These are phyloP conservation scores for Anolis sagrei DNA, from an alignment of 2,113 vertebrate genomes.

Conservation along the genomic window DNA sequence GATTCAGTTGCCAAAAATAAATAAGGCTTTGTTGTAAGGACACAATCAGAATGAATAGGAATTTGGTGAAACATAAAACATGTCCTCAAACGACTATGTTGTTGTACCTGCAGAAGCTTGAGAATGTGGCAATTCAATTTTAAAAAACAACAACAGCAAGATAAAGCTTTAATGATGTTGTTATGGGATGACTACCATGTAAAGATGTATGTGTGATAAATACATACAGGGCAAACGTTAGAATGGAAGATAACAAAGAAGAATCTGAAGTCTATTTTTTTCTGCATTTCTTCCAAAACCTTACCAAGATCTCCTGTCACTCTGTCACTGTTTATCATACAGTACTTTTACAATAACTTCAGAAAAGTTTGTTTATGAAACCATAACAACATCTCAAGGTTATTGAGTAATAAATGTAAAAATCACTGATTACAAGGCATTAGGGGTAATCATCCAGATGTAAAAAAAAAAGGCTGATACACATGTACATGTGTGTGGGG, in stretches of 20 bases:
- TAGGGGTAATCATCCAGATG: too few relatives aligned
- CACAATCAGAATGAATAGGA: background rate
- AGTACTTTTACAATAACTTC: too few relatives aligned
- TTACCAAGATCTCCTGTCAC: background rate
- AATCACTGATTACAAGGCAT: too few relatives aligned
- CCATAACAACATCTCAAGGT: too few relatives aligned
- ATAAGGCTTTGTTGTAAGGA: conserved; percentile 10
- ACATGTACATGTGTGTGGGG: too few relatives aligned
- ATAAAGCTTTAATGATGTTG: background rate
- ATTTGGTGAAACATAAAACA: background rate
- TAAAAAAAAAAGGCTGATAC: too few relatives aligned
- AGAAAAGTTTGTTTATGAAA: too few relatives aligned
- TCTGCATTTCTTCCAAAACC: background rate
- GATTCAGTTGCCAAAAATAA: conserved; percentile 39
- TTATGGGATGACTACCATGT: background rate
- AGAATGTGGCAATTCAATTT: background rate
- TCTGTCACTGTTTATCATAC: background rate
- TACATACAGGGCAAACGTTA: background rate
- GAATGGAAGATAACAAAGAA: background rate
- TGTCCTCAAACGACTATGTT: background rate
- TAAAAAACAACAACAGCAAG: background rate
- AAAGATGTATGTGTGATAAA: background rate
- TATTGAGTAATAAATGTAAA: too few relatives aligned
- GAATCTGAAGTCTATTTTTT: background rate
- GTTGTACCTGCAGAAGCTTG: background rate